These are phyloP conservation scores for Drosophila leontia DNA, from an alignment of 1,140 invertebrate species.

Conservation along the genomic window DNA sequence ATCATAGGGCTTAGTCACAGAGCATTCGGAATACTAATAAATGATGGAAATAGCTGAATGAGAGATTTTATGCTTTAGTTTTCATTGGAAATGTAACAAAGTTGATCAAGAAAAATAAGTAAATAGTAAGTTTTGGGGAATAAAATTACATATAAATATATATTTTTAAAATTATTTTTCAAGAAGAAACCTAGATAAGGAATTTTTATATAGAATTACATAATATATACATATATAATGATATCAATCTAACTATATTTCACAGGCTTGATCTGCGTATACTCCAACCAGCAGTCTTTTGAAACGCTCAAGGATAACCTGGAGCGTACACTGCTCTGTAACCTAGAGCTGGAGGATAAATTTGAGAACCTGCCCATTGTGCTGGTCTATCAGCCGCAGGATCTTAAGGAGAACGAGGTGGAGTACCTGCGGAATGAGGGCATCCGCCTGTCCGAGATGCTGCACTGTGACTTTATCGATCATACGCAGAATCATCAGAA, in stretches of 20 bases:
- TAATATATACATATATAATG: too few species aligned
- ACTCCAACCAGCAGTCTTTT: constrained; percentile 95
- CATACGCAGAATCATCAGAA: constrained; percentile 84
- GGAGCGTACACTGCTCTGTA: constrained; percentile 95
- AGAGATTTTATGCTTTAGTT: neutral
- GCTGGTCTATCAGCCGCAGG: constrained; percentile 95
- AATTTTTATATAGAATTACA: too few species aligned
- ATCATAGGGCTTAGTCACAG: constrained; percentile 26
- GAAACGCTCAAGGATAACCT: constrained; percentile 96
- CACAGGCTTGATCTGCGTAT: constrained; percentile 94
- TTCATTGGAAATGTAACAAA: neutral
- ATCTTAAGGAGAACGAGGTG: constrained; percentile 92
- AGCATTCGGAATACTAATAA: neutral
- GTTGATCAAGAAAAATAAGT: neutral
- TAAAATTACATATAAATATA: too few species aligned
- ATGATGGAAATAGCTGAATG: neutral
- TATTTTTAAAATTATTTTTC: too few species aligned
- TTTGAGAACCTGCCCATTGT: constrained; percentile 94
- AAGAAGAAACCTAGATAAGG: too few species aligned
- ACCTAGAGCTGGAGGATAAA: constrained; percentile 95
- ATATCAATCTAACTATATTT: constrained; percentile 39
- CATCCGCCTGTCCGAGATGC: constrained; percentile 95
- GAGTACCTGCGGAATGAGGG: constrained; percentile 94
- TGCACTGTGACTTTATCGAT: constrained; percentile 84
- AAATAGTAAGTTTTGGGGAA: neutral